Evolutionary conservation across 2,797 vertebrate genomes (phyloP), one percentile per base, ranked within the genome.

Genomic region (Aulostomus chinensis): DNA sequence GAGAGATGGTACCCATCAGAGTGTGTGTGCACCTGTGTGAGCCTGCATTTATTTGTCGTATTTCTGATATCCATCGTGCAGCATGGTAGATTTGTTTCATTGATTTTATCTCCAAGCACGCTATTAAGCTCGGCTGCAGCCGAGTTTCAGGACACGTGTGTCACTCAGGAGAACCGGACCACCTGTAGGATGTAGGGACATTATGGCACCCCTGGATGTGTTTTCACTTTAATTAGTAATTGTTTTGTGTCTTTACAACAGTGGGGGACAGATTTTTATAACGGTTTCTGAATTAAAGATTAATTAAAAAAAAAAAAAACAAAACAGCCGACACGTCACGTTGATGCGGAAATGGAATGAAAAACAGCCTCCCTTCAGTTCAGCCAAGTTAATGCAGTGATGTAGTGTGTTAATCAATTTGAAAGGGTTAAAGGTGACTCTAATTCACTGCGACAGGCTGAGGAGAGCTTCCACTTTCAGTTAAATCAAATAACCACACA

Each of bases 91-190:
- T 72, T 55, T 53, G 55, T 81, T 53, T 57, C 62, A 72, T 54
- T 54, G 68, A 76, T 75, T 68, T 38, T 59, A 69, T 78, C 70
- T 52, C 64, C 7, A 30, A 59, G 62, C 2, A 53, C 20, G 43
- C 73, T 35, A 63, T 77, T 68, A 71, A 68, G 36, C 43, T 10
- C 14, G 29, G 26, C 32, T 46, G 35, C 2, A 3, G 16, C 51
- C 10, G 34, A 50, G 58, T 40, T 31, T 67, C 58, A n/a, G 0
- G 1, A 46, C 4, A 8, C 10, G 5, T 0, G 37, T 52, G 46
- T 65, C 59, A 29, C 26, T 62, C 64, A 55, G 34, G 20, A 57
- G 46, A 7, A 18, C 32, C 20, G 7, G 49, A 24, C 50, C 65
- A 49, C 70, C 68, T 57, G 61, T 67, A 68, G 53, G 61, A 58